Base-by-base conservation (phyloP, 1,140 invertebrate genomes). In the Gonioctena quinquepunctata region DNA sequence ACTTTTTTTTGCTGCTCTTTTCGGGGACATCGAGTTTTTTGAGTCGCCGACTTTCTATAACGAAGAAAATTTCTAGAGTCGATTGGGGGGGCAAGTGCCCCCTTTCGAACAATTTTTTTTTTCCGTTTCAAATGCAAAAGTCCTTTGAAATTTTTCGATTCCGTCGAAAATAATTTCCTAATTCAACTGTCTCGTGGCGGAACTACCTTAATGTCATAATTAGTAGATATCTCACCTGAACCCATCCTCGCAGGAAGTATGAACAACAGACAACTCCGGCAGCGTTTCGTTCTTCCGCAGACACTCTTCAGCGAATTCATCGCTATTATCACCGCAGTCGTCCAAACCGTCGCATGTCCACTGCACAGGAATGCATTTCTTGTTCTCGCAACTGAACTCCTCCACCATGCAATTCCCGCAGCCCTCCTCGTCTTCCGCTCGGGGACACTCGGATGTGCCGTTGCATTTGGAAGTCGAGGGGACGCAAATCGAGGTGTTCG, bases 281-380 rank as follows among this genome's bases (percentile, higher is more conserved):
- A n/a, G 1, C 3, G 59, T 13, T 48, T 66, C 33, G n/a, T 75
- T 74, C 18, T 72, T 62, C 18, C 25, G 22, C 18, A 18, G 71
- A 73, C 88, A 89, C 56, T 84, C 78, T 4, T 84, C 78, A 0
- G 76, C 50, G 0, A 77, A 83, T 81, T 93, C 92, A 78, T 93
- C 92, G n/a, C 87, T 88, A 22, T 84, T 81, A 76, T 92, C 91
- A 16, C 80, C 80, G 75, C 91, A 93, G 72, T 93, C 91, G 42
- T 86, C 80, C 13, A 85, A 83, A 0, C 86, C 83, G 78, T 94
- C 92, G 82, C 92, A 94, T 2, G 87, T 81, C 88, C 90, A 92
- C 16, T 85, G 79, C 11, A 77, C 77, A 0, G 89, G 87, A 27
- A 89, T 86, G 74, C 88, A 89, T 52, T 84, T 75, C n/a, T 83